These are phyloP conservation scores for Crenuchus spilurus DNA, from an alignment of 2,797 vertebrate genomes.

Conservation along the genomic window DNA sequence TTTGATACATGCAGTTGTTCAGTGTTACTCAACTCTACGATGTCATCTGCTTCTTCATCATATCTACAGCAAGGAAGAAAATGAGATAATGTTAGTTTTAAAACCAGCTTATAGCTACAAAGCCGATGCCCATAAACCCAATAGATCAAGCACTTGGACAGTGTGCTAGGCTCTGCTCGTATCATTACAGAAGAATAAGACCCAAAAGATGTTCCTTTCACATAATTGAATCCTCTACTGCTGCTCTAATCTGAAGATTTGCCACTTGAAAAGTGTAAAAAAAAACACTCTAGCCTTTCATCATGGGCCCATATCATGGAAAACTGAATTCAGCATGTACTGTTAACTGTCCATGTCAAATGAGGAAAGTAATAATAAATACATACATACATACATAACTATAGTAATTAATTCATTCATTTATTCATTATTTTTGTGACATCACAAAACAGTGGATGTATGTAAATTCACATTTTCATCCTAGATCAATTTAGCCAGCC, in stretches of 20 bases:
- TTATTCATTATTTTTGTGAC: no score
- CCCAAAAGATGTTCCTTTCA: not conserved
- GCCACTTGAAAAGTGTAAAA: slow-evolving; percentile 7
- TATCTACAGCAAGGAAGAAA: not conserved
- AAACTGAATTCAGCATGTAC: no score
- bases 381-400: no score
- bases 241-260: slow-evolving; percentile 23
- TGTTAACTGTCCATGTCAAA: no score
- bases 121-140: not conserved
- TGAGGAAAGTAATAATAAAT: no score
- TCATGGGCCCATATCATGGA: not conserved
- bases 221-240: not conserved
- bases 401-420: no score
- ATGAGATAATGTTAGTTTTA: not conserved
- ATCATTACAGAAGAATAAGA: not conserved
- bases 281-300: not conserved
- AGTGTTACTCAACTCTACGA: not conserved
- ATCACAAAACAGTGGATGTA: no score
- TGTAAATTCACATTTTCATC: no score
- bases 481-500: no score
- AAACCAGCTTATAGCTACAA: not conserved
- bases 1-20: no score
- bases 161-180: not conserved
- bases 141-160: not conserved
- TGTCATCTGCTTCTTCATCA: not conserved